A percentile compares a stretch with the other conserved stretches of the same genome.
phyloP scores from a whole-genome alignment of 2,113 vertebrate species.

The Penelope pileata region DNA sequence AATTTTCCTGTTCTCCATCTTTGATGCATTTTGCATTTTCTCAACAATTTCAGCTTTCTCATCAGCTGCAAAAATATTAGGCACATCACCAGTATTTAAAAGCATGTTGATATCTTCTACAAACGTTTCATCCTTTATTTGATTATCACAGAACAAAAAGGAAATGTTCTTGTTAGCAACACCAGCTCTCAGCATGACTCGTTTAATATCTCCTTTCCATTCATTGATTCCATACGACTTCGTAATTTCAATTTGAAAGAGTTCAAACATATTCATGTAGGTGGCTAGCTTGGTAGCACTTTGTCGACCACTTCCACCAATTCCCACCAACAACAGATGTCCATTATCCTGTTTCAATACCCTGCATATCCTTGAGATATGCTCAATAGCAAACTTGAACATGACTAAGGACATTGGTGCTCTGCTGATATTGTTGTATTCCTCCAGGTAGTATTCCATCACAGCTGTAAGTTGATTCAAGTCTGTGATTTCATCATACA shows the following conservation, averaged over 20 bases:
- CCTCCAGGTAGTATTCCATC: slow-evolving; percentile 90
- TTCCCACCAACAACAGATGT: slow-evolving; percentile 87
- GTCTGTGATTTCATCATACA: slow-evolving; percentile 90
- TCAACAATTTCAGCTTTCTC: slow-evolving; percentile 90
- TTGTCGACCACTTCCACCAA: slow-evolving; percentile 89
- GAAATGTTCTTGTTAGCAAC: slow-evolving; percentile 78
- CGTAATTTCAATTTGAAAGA: slow-evolving; percentile 90
- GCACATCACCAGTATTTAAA: slow-evolving; percentile 90
- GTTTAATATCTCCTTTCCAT: slow-evolving; percentile 91
- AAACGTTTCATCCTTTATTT: slow-evolving; percentile 91
- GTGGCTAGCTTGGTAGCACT: slow-evolving; percentile 87
- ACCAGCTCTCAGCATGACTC: slow-evolving; percentile 86
- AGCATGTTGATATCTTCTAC: slow-evolving; percentile 93
- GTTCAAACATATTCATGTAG: slow-evolving; percentile 85
- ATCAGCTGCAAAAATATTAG: slow-evolving; percentile 89
- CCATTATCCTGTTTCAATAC: slow-evolving; percentile 92
- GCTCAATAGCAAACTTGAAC: slow-evolving; percentile 93
- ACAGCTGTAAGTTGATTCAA: slow-evolving; percentile 79
- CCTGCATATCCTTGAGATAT: slow-evolving; percentile 90
- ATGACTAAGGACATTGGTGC: slow-evolving; percentile 92
- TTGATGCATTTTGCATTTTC: slow-evolving; percentile 85
- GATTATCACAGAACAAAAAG: slow-evolving; percentile 89
- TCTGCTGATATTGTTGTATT: slow-evolving; percentile 90
- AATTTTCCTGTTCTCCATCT: slow-evolving; percentile 82
- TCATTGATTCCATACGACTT: slow-evolving; percentile 84